A percentile compares a stretch with the other conserved stretches of the same genome.
Conservation (phyloP, 2,797 vertebrate species). For the Buceros bicornis region DNA sequence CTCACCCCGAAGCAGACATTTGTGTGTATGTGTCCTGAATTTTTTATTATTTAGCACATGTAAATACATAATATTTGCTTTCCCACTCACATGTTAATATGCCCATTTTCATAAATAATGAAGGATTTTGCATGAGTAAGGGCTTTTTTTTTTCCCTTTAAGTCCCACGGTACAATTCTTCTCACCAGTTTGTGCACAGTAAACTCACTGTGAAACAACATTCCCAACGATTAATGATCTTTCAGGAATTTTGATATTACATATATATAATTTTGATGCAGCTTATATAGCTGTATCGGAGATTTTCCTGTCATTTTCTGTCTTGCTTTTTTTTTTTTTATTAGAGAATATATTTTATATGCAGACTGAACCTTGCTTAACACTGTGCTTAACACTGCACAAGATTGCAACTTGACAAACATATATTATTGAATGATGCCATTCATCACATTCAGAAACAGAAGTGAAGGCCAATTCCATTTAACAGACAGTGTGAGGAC, state of each 20-base stretch:
- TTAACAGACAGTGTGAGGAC: slow-evolving; percentile 66
- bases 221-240: background rate
- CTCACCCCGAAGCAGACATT: background rate
- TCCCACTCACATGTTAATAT: background rate
- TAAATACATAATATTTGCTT: background rate
- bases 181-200: background rate
- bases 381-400: slow-evolving; percentile 53
- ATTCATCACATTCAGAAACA: slow-evolving; percentile 73
- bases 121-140: background rate
- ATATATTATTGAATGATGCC: slow-evolving; percentile 75
- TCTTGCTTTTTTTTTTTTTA: background rate
- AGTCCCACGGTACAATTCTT: background rate
- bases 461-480: slow-evolving; percentile 67
- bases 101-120: background rate
- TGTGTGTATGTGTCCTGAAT: background rate
- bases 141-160: background rate
- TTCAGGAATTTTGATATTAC: background rate
- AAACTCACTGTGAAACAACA: background rate
- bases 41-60: background rate
- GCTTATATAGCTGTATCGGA: background rate
- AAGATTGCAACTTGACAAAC: slow-evolving; percentile 67
- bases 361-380: slow-evolving; percentile 54
- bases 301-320: slow-evolving; percentile 12
- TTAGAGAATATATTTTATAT: slow-evolving; percentile 48
- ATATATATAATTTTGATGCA: background rate